phyloP scores from a whole-genome alignment of 2,113 vertebrate species.

The Oreochromis spilurus region DNA sequence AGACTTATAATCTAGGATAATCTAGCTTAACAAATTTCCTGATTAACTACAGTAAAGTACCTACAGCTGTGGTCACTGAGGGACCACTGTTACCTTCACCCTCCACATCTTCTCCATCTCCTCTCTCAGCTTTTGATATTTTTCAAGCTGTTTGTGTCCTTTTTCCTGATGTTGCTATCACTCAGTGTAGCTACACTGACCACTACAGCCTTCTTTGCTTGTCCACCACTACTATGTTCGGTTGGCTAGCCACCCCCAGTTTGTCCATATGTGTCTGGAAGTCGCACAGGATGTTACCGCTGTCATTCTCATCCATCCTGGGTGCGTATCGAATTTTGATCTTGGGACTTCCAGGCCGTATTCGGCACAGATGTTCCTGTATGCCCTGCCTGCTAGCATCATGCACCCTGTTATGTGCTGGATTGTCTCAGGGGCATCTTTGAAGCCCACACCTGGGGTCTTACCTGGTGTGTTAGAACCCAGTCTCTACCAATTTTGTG shows the following conservation, averaged over 20 bases:
- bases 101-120: neutral
- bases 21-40: neutral
- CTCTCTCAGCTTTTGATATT: neutral
- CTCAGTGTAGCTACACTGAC: neutral
- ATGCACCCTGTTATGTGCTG: too few species aligned
- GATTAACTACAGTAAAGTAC: neutral
- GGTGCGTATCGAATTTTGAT: too few species aligned
- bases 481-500: too few species aligned
- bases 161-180: neutral
- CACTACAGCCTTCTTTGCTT: neutral
- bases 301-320: neutral
- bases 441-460: too few species aligned
- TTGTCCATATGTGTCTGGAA: neutral
- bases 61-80: neutral
- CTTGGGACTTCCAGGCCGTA: too few species aligned
- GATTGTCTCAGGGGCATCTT: too few species aligned
- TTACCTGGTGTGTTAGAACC: too few species aligned
- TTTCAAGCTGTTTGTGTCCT: neutral
- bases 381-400: too few species aligned
- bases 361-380: too few species aligned
- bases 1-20: neutral
- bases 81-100: neutral
- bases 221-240: neutral
- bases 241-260: neutral
- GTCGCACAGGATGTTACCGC: neutral